A percentile compares a stretch with the other conserved stretches of the same genome.
These are phyloP conservation scores for Neoarius graeffei DNA, from an alignment of 2,113 vertebrate genomes.

Conservation along the genomic window DNA sequence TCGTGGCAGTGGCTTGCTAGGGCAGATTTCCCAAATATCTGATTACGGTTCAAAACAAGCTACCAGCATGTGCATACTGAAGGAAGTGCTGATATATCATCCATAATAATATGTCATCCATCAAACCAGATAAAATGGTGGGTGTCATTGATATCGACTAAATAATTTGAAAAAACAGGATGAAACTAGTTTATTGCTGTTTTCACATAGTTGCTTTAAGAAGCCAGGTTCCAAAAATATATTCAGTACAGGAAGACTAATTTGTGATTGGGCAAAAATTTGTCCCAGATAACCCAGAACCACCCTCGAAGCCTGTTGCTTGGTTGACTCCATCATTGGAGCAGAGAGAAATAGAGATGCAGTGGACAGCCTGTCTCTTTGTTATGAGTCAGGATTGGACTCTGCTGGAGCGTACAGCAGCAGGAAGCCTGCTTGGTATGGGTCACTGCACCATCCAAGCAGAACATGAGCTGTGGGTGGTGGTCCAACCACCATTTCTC, in stretches of 20 bases:
- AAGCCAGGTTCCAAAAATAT: constrained; percentile 20
- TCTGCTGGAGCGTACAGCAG: constrained; percentile 51
- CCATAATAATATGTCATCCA: background rate
- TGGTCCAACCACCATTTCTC: constrained; percentile 38
- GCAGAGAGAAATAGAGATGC: constrained; percentile 21
- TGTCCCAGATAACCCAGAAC: background rate
- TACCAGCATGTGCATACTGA: constrained; percentile 30
- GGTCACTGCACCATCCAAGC: constrained; percentile 45
- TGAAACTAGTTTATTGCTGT: background rate
- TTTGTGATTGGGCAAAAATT: background rate
- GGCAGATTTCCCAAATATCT: constrained; percentile 14
- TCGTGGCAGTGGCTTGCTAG: background rate
- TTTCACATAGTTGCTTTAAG: background rate
- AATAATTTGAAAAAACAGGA: background rate
- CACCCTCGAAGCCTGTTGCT: background rate
- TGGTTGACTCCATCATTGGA: constrained; percentile 8
- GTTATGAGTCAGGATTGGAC: constrained; percentile 47
- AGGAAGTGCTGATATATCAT: background rate
- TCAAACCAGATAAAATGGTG: constrained; percentile 6
- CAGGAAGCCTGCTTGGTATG: constrained; percentile 57
- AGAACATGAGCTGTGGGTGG: constrained; percentile 42
- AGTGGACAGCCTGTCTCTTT: background rate
- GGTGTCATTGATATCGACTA: background rate
- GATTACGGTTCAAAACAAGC: background rate
- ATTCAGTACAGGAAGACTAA: background rate